phyloP scores from a whole-genome alignment of 1,140 invertebrate species.

The Andrena cerasifolii region DNA sequence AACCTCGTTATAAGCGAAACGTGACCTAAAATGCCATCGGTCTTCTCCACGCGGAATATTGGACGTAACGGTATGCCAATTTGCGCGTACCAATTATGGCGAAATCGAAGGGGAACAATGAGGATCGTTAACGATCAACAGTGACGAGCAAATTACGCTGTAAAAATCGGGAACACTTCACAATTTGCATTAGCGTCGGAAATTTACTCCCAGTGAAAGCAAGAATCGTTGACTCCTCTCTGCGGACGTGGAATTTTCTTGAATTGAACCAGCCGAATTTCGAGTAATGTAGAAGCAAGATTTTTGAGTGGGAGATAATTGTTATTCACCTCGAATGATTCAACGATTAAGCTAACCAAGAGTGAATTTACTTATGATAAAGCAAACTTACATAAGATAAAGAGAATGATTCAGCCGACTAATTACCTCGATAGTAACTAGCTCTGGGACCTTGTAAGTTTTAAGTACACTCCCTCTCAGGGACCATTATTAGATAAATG shows the following conservation, averaged over 20 bases:
- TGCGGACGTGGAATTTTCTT: no score
- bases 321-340: not conserved
- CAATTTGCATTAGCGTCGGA: no score
- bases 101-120: not conserved
- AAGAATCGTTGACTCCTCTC: no score
- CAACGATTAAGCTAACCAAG: not conserved
- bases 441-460: no score
- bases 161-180: no score
- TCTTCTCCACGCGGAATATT: slow-evolving; percentile 3
- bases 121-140: not conserved
- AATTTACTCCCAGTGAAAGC: no score
- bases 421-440: slow-evolving; percentile 21
- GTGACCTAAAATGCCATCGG: slow-evolving; percentile 37
- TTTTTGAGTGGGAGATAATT: no score
- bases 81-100: not conserved
- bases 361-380: not conserved
- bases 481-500: no score
- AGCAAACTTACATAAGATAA: slow-evolving; percentile 15
- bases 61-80: slow-evolving; percentile 11
- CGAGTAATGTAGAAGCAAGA: no score
- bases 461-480: no score
- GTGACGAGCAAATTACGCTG: not conserved
- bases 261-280: no score
- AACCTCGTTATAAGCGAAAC: slow-evolving; percentile 47
- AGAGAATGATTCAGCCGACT: not conserved